phyloP scores from a whole-genome alignment of 1,140 invertebrate genomes.

The Drosophila dunni region DNA sequence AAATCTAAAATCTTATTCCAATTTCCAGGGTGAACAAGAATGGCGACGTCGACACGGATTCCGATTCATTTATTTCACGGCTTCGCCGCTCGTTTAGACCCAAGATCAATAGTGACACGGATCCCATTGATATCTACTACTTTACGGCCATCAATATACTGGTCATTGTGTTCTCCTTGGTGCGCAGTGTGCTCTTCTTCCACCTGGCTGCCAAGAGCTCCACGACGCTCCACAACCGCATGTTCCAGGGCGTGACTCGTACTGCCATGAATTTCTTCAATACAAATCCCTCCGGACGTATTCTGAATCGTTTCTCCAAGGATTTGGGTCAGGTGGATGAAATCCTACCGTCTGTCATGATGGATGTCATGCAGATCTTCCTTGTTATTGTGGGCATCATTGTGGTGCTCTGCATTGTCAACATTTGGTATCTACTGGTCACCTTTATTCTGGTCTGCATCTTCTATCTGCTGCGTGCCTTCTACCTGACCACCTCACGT shows the following conservation, averaged over 20 bases:
- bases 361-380: constrained; percentile 91
- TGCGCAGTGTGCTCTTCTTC: constrained; percentile 88
- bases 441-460: constrained; percentile 88
- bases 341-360: constrained; percentile 90
- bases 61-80: constrained; percentile 58
- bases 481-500: constrained; percentile 93
- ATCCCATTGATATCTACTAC: constrained; percentile 78
- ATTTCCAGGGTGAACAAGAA: constrained; percentile 77
- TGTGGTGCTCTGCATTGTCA: constrained; percentile 90
- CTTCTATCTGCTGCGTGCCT: constrained; percentile 90
- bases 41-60: constrained; percentile 47
- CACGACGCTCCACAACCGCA: constrained; percentile 89
- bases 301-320: constrained; percentile 93
- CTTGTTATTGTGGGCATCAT: constrained; percentile 91
- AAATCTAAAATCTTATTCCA: not conserved
- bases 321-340: constrained; percentile 95
- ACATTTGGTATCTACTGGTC: constrained; percentile 90
- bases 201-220: constrained; percentile 90
- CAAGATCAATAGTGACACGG: constrained; percentile 69
- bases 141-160: constrained; percentile 87
- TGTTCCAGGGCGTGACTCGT: constrained; percentile 91
- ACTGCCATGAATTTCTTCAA: constrained; percentile 94
- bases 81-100: constrained; percentile 53
- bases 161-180: constrained; percentile 87
- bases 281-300: constrained; percentile 90